Evolutionary conservation across 2,113 vertebrate species (phyloP).

Genomic region (Ciconia maguari): DNA sequence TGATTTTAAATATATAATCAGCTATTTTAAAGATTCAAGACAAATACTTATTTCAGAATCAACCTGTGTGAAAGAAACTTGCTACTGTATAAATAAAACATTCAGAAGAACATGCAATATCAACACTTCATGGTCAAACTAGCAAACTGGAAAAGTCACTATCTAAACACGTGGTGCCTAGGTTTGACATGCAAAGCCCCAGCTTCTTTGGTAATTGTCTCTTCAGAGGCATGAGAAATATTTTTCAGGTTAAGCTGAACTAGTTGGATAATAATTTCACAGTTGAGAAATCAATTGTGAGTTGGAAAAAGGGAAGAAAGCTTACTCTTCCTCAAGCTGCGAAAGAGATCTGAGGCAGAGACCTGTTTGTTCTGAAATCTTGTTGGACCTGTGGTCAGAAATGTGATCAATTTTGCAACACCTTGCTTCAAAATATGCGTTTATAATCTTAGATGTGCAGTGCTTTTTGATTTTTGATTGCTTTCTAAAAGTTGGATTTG

Average conservation of each 20-base stretch:
- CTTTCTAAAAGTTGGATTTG: not conserved
- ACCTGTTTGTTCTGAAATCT: not conserved
- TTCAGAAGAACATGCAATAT: not conserved
- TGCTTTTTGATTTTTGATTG: not conserved
- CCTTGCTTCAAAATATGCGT: not conserved
- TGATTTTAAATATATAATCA: not conserved
- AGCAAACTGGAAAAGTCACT: not conserved
- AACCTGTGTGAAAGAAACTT: not conserved
- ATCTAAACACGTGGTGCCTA: not conserved
- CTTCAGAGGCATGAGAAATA: not conserved
- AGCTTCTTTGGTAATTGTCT: not conserved
- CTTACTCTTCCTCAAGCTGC: not conserved
- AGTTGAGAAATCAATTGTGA: not conserved
- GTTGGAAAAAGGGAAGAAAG: not conserved
- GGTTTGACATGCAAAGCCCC: not conserved
- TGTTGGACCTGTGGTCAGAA: not conserved
- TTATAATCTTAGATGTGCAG: not conserved
- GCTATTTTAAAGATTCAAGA: not conserved
- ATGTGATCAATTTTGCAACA: not conserved
- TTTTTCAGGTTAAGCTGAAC: not conserved
- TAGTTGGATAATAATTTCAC: not conserved
- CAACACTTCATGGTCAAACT: not conserved
- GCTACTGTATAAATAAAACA: not conserved
- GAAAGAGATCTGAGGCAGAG: not conserved
- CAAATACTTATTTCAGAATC: not conserved